Percentiles rank a stretch among this genome's conserved stretches.
phyloP scores from a whole-genome alignment of 2,888 invertebrate genomes.

The Meandrusa payeni region DNA sequence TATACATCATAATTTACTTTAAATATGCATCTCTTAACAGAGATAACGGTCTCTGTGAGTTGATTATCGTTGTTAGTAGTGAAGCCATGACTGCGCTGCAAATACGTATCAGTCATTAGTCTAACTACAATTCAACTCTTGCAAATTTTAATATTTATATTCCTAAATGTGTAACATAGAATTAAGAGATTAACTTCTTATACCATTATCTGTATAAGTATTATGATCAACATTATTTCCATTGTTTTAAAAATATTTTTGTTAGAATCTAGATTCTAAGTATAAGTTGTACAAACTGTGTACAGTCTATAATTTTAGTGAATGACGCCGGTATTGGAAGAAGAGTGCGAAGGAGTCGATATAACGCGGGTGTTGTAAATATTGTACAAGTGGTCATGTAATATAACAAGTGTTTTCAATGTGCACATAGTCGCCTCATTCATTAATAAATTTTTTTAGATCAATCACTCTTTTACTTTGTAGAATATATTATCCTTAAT shows the following conservation, averaged over 20 bases:
- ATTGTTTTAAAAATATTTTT: slow-evolving; percentile 69
- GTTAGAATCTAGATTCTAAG: slow-evolving; percentile 57
- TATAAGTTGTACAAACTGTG: slow-evolving; percentile 77
- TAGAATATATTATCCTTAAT: no score
- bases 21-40: slow-evolving; percentile 10
- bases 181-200: slow-evolving; percentile 72
- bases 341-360: slow-evolving; percentile 33
- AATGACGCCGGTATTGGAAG: slow-evolving; percentile 35
- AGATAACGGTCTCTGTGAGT: slow-evolving; percentile 39
- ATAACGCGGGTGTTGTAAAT: slow-evolving; percentile 65
- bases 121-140: slow-evolving; percentile 52
- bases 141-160: slow-evolving; percentile 65
- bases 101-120: slow-evolving; percentile 74
- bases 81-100: slow-evolving; percentile 65
- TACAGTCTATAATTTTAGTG: slow-evolving; percentile 64
- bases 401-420: slow-evolving; percentile 77
- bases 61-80: slow-evolving; percentile 50
- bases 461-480: slow-evolving; percentile 50
- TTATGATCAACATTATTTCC: slow-evolving; percentile 77
- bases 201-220: slow-evolving; percentile 76
- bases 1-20: slow-evolving; percentile 26
- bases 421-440: slow-evolving; percentile 81
- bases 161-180: slow-evolving; percentile 64
- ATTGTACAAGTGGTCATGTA: slow-evolving; percentile 74
- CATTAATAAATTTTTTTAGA: slow-evolving; percentile 81